Evolutionary conservation across 2,888 invertebrate genomes (phyloP).

Genomic region (Lasioglossum figueresi): DNA sequence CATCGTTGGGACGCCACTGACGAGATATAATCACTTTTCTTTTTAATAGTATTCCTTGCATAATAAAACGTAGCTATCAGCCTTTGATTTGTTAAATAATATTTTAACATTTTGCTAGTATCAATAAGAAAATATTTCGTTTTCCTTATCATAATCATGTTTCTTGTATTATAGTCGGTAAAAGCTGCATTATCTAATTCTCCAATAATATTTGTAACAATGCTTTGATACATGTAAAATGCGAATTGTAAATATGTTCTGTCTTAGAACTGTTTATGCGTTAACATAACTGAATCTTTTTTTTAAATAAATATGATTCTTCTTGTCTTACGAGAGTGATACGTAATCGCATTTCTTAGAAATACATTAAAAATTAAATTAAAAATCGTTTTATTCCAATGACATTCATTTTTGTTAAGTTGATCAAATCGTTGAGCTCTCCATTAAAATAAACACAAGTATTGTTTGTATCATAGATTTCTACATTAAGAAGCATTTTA

Average conservation of each 20-base stretch:
- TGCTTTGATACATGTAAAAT: slow-evolving; percentile 39
- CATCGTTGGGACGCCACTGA: slow-evolving; percentile 50
- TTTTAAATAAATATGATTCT: slow-evolving; percentile 46
- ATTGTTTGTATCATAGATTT: slow-evolving; percentile 16
- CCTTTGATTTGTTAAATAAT: slow-evolving; percentile 65
- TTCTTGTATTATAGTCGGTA: slow-evolving; percentile 38
- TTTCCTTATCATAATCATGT: slow-evolving; percentile 46
- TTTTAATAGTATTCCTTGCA: slow-evolving; percentile 47
- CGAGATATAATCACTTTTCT: slow-evolving; percentile 41
- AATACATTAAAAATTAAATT: slow-evolving; percentile 42
- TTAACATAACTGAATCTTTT: slow-evolving; percentile 31
- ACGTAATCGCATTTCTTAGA: slow-evolving; percentile 19
- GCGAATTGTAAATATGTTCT: slow-evolving; percentile 15
- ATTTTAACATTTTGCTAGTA: slow-evolving; percentile 53
- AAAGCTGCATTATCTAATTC: slow-evolving; percentile 22
- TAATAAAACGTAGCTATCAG: slow-evolving; percentile 59
- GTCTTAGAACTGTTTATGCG: slow-evolving; percentile 1
- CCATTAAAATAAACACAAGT: slow-evolving; percentile 11
- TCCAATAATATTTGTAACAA: slow-evolving; percentile 35
- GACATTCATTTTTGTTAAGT: slow-evolving; percentile 4
- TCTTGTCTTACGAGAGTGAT: slow-evolving; percentile 19
- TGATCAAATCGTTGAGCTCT: slow-evolving; percentile 15
- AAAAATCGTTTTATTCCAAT: slow-evolving; percentile 21
- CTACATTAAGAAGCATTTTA: slow-evolving; percentile 16
- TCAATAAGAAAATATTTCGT: slow-evolving; percentile 67